Conservation (phyloP, 2,797 vertebrate genomes). For the Coregonus ussuriensis region DNA sequence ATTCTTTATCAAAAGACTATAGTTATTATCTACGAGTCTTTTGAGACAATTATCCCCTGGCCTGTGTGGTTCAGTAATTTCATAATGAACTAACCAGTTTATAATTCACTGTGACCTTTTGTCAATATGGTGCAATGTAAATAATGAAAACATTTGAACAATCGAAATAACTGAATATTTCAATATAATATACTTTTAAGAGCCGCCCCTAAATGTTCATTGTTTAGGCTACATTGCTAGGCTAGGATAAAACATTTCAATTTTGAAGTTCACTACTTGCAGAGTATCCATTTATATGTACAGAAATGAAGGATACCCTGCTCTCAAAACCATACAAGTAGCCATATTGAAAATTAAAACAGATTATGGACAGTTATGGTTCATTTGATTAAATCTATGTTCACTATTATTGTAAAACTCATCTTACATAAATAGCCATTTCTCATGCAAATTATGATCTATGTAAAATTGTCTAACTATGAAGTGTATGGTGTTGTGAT, state of each 20-base stretch:
- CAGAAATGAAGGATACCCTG: neutral
- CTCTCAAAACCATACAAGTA: neutral
- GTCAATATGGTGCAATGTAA: no score
- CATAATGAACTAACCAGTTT: no score
- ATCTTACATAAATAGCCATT: neutral
- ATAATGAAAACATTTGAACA: no score
- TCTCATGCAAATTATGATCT: slow-evolving; percentile 30
- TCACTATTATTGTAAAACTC: neutral
- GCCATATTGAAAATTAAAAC: neutral
- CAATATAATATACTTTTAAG: no score
- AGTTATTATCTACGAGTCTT: no score
- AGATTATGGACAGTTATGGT: neutral
- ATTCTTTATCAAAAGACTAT: no score
- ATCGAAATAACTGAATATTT: no score
- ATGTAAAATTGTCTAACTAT: slow-evolving; percentile 3
- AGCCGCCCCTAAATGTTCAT: neutral
- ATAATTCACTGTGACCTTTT: no score
- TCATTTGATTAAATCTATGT: neutral
- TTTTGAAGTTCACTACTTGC: neutral
- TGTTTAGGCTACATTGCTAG: neutral
- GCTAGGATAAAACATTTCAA: neutral
- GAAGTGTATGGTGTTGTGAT: slow-evolving; percentile 26
- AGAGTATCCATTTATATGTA: neutral
- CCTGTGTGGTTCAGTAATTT: no score
- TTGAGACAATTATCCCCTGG: no score